Base-by-base conservation (phyloP, 2,888 invertebrate species). In the Epistrophella euchroma region DNA sequence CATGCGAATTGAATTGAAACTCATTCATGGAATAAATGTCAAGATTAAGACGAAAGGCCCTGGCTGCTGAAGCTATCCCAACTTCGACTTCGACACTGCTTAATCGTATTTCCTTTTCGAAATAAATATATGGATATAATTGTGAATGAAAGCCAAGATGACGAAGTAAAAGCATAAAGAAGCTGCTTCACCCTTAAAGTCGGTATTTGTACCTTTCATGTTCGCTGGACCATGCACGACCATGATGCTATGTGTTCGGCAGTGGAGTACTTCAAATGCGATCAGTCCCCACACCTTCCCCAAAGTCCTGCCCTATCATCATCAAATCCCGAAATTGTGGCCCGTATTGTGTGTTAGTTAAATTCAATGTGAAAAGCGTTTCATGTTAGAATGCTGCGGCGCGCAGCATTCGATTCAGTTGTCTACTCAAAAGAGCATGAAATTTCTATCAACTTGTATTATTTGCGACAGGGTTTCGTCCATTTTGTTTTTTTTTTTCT, bases 11-110 rank as follows among this genome's bases (percentile, higher is more conserved):
- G 77, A 86, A 86, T 82, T 77, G 82, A 86, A 86, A 86, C 82
- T 60, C 86, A 86, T 86, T 86, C 86, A 86, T 82, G 82, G 82
- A 78, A 86, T 86, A 86, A 86, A 86, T 86, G 86, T 86, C 86
- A 86, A 86, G 86, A 86, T 86, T 86, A 86, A 86, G 86, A 86
- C 86, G 77, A 82, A 86, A 82, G 86, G 82, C 82, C 66, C 66
- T 66, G 17, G 45, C 55, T 58, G 25, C 4, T 32, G 5, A 32
- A 17, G 70, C 32, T 32, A 28, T 55, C 79, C 58, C 64, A 45
- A 68, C 40, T 60, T 43, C 43, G 73, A 73, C 37, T 70, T 81
- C 52, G 45, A 66, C 35, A 60, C 35, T 77, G 77, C 86, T 55
- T 81, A 86, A 86, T 86, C 85, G 77, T 73, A 81, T 86, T 86